Conservation (phyloP, 2,888 invertebrate species). For the Drosophila kanekoi region DNA sequence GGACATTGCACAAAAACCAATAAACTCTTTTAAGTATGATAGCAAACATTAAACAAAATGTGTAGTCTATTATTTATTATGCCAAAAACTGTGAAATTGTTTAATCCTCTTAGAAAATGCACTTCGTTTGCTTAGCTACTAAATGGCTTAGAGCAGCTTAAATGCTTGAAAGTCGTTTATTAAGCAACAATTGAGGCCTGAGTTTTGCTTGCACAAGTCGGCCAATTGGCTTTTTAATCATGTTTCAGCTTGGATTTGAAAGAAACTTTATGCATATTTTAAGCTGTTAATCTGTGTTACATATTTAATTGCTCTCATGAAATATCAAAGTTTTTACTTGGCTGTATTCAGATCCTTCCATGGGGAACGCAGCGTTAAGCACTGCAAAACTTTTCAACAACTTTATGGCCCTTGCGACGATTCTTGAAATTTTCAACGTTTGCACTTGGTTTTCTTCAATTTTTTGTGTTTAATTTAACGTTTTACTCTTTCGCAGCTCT, state of each 20-base stretch:
- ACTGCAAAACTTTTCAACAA: slow-evolving; percentile 54
- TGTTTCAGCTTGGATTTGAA: slow-evolving; percentile 5
- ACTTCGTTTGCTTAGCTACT: neutral
- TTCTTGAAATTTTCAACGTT: slow-evolving; percentile 38
- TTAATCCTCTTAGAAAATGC: neutral
- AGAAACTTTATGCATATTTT: slow-evolving; percentile 42
- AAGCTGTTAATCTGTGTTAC: slow-evolving; percentile 41
- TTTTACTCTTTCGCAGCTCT: slow-evolving; percentile 18
- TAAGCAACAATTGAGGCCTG: neutral
- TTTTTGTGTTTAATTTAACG: slow-evolving; percentile 6
- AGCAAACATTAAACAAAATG: too few species aligned
- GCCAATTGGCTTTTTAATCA: slow-evolving; percentile 10
- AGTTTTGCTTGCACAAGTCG: neutral
- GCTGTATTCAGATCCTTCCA: neutral
- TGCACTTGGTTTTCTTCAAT: slow-evolving; percentile 6
- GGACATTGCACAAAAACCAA: too few species aligned
- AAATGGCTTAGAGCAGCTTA: neutral
- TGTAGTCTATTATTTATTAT: neutral
- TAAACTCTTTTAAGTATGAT: too few species aligned
- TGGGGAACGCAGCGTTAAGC: slow-evolving; percentile 16
- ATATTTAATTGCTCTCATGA: slow-evolving; percentile 48
- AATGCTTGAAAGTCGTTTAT: neutral
- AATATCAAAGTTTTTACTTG: slow-evolving; percentile 15
- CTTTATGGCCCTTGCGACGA: slow-evolving; percentile 37
- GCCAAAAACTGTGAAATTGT: neutral